Base-by-base conservation (phyloP, 2,797 vertebrate genomes). In the Clamator glandarius region DNA sequence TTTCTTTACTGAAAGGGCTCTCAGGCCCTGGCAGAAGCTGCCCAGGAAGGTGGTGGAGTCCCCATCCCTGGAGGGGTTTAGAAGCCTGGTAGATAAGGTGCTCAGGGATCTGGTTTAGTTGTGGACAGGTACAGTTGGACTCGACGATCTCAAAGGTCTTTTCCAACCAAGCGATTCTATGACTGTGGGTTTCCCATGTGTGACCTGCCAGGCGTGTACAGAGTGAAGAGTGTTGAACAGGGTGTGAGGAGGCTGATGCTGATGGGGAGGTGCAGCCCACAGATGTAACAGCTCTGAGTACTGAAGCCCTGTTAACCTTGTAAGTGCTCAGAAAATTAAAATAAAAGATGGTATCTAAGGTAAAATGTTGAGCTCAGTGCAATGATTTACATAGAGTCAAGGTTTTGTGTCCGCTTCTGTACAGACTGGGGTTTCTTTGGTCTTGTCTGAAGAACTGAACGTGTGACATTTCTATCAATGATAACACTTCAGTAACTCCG, bases 171-270 rank as follows among this genome's bases (percentile, higher is more conserved):
- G 39, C 39, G 39, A 39, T 39, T 39, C 39, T 39, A 39, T 39
- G 39, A 39, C 39, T 39, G 9, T 39, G 15, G 52, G 31, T 15
- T 42, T 44, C 51, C 46, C 50, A 3, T 1, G 2, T 20, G 66
- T 39, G 76, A 26, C 14, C 55, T 62, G 15, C n/a, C 20, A 5
- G 55, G 35, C 11, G 3, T 0, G 5, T 7, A 9, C 7, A 15
- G 70, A 21, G 20, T 5, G 29, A 19, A 16, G 8, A 16, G 8
- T 4, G 1, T 13, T 5, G 28, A n/a, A 21, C 39, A 25, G 29
- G 1, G 10, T 19, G 0, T 0, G 8, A 6, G 0, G 12, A 48
- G 24, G 46, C 24, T 63, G 67, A 6, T 41, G 66, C 31, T 50
- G 62, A 3, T 14, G 68, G 52, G 59, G 63, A 46, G 64, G 24